These are phyloP conservation scores for Nothoprocta pentlandii DNA, from an alignment of 2,113 vertebrate genomes.

Conservation along the genomic window DNA sequence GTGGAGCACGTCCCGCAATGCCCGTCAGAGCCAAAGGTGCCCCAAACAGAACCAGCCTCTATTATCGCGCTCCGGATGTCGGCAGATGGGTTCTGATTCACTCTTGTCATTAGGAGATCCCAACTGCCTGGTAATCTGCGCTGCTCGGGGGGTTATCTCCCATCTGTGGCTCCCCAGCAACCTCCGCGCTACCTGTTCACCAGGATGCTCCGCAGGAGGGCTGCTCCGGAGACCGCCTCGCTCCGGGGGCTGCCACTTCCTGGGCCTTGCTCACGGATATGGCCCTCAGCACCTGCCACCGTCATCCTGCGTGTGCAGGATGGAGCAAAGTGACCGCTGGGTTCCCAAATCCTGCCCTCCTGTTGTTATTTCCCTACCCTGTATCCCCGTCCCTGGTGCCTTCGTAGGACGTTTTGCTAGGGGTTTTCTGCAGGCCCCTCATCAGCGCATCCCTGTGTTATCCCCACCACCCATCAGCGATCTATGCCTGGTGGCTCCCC, in stretches of 20 bases:
- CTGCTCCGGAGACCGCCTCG: accelerated
- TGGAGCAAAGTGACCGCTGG: neutral
- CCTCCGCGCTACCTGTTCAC: neutral
- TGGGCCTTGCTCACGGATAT: neutral
- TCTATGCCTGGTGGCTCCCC: slow-evolving; percentile 59
- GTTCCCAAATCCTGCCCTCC: neutral
- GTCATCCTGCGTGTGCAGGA: neutral
- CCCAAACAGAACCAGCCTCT: accelerated
- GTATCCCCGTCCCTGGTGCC: neutral
- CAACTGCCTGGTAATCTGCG: slow-evolving; percentile 19
- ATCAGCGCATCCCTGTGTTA: accelerated
- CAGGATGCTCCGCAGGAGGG: accelerated
- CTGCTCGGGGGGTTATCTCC: neutral
- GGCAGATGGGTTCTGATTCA: slow-evolving; percentile 12
- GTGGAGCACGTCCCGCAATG: slow-evolving; percentile 2
- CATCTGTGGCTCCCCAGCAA: neutral
- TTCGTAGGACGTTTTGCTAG: neutral
- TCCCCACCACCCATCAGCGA: neutral
- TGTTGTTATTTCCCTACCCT: neutral
- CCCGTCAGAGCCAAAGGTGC: neutral
- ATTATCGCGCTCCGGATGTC: neutral
- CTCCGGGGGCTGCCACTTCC: neutral
- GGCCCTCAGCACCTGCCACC: neutral
- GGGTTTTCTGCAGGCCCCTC: neutral
- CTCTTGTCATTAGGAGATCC: neutral